These are phyloP conservation scores for Andrena fulva DNA, from an alignment of 2,888 invertebrate species.

Conservation along the genomic window DNA sequence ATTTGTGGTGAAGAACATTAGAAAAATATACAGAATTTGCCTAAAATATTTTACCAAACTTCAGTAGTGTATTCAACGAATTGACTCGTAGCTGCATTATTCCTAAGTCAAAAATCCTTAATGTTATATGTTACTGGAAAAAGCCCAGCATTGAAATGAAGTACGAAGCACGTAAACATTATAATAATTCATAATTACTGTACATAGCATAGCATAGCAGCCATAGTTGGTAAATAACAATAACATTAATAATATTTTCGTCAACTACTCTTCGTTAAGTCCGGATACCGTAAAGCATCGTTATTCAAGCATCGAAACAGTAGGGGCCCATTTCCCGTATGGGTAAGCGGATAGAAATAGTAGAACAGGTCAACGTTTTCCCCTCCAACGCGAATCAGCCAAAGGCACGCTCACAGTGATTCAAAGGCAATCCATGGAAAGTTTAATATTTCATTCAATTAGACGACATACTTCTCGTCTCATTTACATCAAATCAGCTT, in stretches of 20 bases:
- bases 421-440: not conserved
- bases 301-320: not conserved
- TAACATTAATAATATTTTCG: not conserved
- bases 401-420: not conserved
- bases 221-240: not conserved
- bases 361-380: not conserved
- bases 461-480: too few species aligned
- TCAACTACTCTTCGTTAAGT: not conserved
- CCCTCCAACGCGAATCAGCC: not conserved
- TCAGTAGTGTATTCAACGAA: too few species aligned
- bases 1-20: too few species aligned
- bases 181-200: too few species aligned
- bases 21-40: too few species aligned
- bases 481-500: too few species aligned
- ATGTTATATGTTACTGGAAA: not conserved
- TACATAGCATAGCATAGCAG: not conserved
- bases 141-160: not conserved
- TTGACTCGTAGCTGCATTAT: not conserved
- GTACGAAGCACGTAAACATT: not conserved
- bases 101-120: not conserved
- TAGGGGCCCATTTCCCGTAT: not conserved
- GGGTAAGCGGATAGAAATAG: not conserved
- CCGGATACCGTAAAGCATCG: not conserved
- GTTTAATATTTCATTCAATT: not conserved
- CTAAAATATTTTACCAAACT: not conserved